Conservation (phyloP, 2,888 invertebrate genomes). For the Fabriciana adippe region DNA sequence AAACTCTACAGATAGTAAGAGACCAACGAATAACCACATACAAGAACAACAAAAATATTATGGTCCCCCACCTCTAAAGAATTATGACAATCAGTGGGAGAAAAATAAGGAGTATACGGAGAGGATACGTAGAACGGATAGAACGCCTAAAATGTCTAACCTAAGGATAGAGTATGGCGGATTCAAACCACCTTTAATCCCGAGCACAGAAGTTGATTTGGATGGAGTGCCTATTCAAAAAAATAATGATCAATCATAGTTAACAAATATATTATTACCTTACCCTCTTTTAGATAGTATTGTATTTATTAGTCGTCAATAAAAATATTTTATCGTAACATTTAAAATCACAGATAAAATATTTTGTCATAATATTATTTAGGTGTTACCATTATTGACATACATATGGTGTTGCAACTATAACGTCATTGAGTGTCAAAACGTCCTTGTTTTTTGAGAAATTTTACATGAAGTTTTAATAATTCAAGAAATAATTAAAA, state of each 20-base stretch:
- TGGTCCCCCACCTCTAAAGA: conserved; percentile 78
- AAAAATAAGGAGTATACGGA: conserved; percentile 64
- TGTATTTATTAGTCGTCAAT: too few species aligned
- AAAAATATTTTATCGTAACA: too few species aligned
- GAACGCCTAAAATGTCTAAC: conserved; percentile 71
- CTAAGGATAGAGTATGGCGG: conserved; percentile 90
- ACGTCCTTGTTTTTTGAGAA: too few species aligned
- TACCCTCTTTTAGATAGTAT: too few species aligned
- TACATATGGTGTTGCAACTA: too few species aligned
- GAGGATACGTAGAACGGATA: conserved; percentile 79
- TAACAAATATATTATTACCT: conserved; percentile 19
- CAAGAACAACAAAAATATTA: conserved; percentile 53
- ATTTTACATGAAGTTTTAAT: too few species aligned
- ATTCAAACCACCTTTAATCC: conserved; percentile 90
- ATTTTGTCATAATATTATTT: too few species aligned
- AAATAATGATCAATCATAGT: conserved; percentile 39
- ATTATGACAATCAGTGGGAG: conserved; percentile 54
- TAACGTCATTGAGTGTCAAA: too few species aligned
- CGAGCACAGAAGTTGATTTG: conserved; percentile 90
- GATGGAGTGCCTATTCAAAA: conserved; percentile 84
- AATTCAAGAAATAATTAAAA: too few species aligned
- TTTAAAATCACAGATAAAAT: too few species aligned
- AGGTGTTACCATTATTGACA: too few species aligned
- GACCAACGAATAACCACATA: conserved; percentile 40
- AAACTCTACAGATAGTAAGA: conserved; percentile 50